Base-by-base conservation (phyloP, 2,113 vertebrate genomes). In the Climacteris rufus region DNA sequence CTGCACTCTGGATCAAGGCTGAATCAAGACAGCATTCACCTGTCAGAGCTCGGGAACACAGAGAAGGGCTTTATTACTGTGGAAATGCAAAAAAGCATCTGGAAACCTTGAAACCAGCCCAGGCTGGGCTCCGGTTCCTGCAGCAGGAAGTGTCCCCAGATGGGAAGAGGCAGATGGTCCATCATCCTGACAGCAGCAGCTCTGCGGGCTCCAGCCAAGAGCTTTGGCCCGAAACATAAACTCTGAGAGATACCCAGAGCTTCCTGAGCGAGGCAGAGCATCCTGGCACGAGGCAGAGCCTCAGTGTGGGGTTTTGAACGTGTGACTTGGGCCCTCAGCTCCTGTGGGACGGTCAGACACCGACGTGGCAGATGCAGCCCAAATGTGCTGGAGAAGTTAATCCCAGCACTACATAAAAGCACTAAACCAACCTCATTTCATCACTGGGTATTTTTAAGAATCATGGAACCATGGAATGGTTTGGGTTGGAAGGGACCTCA, bases 1-100 rank as follows among this genome's bases (percentile, higher is more conserved):
- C 84, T 54, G 3, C 0, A 0, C 0, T 1, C 33, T 3, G 1
- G 25, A 37, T 75, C 15, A 19, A 42, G 44, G 60, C 35, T 80
- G 79, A 90, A 66, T 10, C 53, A 52, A 18, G 17, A 20, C 2
- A 0, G 22, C 14, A 7, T 19, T 64, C 63, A 92, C 81, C 81
- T 85, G 84, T 15, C 40, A 69, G 69, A 71, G 74, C 69, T 60
- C 5, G 3, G 79, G 68, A 71, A 56, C 39, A 6, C 66, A 35
- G 57, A 40, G 74, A 57, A 86, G 6, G 59, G 13, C 21, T 96
- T 94, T 35, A 72, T 91, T 76, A 74, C 66, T 1, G 6, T 75
- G 57, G 37, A 40, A 35, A 70, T 80, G 35, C 39, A 61, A 74
- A 66, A 84, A 88, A 81, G 80, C 50, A 53, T 68, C 91, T 92